Evolutionary conservation across 2,113 vertebrate genomes (phyloP), one percentile per base, ranked within the genome.

Genomic region (Thymallus thymallus): DNA sequence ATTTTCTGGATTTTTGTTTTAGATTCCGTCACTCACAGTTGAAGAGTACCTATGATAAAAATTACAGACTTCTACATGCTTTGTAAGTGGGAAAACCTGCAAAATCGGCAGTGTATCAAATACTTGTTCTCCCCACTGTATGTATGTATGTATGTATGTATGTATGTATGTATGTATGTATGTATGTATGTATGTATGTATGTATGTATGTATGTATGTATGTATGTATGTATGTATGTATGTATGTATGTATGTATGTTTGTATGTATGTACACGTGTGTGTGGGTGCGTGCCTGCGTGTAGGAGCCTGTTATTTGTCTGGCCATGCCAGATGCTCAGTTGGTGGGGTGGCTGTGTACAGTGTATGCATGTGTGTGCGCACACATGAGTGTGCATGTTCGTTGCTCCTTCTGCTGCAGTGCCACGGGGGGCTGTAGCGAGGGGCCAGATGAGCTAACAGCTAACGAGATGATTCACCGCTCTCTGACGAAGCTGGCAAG

Each of bases 381-480:
- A 7, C 35, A 41, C 35, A 41, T 41, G 35, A 10, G 35, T 51
- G 48, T 51, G 48, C 18, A 68, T 58, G 51, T 41, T 48, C 41
- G 61, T 73, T 9, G 5, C 29, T 30, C 32, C 32, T 45, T 68
- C 64, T 68, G 70, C 71, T 83, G 79, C 72, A 26, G 22, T 10
- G n/a, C 64, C 72, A 79, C 26, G 73, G 82, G 77, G 76, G 62
- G 72, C 67, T 46, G 58, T 24, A 51, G 72, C 46, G 58, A 41
- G 23, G 75, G 75, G 73, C n/a, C 45, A 73, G 72, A 80, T 76
- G 78, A 79, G 70, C 76, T 58, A 80, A 87, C 60, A 79, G 70
- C 76, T 58, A 81, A 87, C 60, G 70, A 74, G 80, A 89, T 88
- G 88, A 92, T 86, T 91, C 85, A 88, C 70, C 76, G 72, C 46